Conservation (phyloP, 2,888 invertebrate species). For the Eristalis intricaria region DNA sequence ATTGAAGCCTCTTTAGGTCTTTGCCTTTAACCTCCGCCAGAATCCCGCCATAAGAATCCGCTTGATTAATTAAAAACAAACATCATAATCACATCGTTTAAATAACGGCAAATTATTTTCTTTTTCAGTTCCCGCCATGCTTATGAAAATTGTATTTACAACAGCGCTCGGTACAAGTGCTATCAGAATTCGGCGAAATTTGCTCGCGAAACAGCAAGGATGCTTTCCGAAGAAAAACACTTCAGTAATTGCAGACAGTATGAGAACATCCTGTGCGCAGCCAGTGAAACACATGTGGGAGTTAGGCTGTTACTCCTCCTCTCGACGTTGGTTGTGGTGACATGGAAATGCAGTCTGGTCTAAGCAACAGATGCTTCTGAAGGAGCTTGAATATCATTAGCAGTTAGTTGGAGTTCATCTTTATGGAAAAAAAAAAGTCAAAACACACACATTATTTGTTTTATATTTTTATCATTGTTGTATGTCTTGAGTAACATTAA, state of each 20-base stretch:
- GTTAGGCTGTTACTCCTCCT: not conserved
- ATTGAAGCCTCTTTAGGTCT: too few relatives aligned
- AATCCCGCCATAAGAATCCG: too few relatives aligned
- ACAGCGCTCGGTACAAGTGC: constrained; percentile 80
- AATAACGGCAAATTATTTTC: not conserved
- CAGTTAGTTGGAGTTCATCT: not conserved
- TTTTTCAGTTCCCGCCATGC: constrained; percentile 79
- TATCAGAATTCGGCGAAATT: constrained; percentile 79
- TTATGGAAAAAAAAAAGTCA: not conserved
- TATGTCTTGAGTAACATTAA: not conserved
- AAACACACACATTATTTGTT: not conserved
- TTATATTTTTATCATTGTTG: not conserved
- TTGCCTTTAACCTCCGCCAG: too few relatives aligned
- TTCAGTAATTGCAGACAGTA: constrained; percentile 79
- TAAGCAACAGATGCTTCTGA: not conserved
- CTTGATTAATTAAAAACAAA: not conserved
- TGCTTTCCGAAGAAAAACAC: constrained; percentile 80
- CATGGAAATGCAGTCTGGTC: not conserved
- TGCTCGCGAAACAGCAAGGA: constrained; percentile 79
- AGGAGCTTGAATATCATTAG: not conserved
- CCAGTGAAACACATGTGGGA: constrained; percentile 17
- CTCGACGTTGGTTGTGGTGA: not conserved
- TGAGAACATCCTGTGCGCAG: constrained; percentile 76
- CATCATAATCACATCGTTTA: not conserved
- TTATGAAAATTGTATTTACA: constrained; percentile 80